A percentile compares a stretch with the other conserved stretches of the same genome.
Conservation (phyloP, 2,888 invertebrate genomes). For the Yponomeuta evonymella region DNA sequence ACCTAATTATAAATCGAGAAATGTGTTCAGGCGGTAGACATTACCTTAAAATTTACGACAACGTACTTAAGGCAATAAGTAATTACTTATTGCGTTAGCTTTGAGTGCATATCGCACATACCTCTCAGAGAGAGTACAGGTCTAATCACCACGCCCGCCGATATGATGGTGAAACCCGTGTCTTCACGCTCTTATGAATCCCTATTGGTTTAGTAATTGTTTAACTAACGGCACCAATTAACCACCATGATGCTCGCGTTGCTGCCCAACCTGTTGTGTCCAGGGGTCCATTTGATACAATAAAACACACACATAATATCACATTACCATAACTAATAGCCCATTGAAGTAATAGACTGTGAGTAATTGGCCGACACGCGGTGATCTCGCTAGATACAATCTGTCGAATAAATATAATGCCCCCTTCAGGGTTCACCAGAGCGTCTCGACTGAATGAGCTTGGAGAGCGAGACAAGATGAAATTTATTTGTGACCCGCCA, state of each 20-base stretch:
- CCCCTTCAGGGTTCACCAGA: background rate
- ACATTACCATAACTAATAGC: background rate
- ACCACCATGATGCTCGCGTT: background rate
- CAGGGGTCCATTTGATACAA: background rate
- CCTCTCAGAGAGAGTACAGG: background rate
- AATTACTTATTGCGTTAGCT: background rate
- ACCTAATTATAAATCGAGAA: no score
- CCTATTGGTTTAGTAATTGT: constrained; percentile 3
- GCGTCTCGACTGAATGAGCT: background rate
- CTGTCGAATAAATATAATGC: background rate
- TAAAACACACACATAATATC: background rate
- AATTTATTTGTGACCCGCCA: no score
- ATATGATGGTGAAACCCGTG: background rate
- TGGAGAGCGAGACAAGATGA: background rate
- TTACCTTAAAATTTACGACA: no score
- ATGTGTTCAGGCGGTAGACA: no score
- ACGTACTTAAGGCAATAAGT: no score
- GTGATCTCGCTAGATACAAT: background rate
- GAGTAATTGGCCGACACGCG: background rate
- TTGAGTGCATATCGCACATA: background rate
- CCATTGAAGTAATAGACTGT: background rate
- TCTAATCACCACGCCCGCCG: background rate
- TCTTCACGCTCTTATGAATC: background rate
- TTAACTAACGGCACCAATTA: background rate
- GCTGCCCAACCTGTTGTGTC: background rate